phyloP scores from a whole-genome alignment of 2,888 invertebrate species.

The Cynaeus angustus region DNA sequence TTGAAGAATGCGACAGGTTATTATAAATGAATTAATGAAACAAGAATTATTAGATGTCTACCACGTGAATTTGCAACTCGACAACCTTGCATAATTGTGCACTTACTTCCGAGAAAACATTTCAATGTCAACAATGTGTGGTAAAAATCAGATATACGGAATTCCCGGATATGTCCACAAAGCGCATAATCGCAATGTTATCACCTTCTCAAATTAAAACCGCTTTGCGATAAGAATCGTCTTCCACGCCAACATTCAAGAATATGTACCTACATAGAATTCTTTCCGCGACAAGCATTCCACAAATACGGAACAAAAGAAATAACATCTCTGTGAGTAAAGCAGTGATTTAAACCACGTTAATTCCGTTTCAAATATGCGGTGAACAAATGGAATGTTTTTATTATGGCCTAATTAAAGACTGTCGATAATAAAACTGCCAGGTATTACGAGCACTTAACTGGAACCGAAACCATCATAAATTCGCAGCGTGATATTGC shows the following conservation, averaged over 20 bases:
- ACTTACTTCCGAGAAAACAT: background rate
- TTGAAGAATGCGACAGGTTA: no score
- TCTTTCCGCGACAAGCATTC: conserved; percentile 11
- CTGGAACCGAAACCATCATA: conserved; percentile 29
- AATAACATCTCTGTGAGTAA: conserved; percentile 22
- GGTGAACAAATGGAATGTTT: conserved; percentile 19
- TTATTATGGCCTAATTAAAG: conserved; percentile 34
- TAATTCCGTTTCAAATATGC: conserved; percentile 24
- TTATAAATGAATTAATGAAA: no score
- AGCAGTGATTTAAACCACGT: conserved; percentile 11
- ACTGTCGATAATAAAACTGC: conserved; percentile 38
- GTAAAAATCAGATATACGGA: background rate
- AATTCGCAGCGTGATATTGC: conserved; percentile 37
- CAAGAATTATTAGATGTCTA: no score
- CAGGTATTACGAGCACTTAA: conserved; percentile 33
- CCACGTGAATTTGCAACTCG: background rate
- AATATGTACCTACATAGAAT: conserved; percentile 25
- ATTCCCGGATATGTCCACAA: conserved; percentile 6
- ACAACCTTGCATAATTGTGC: background rate
- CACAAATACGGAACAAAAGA: conserved; percentile 28
- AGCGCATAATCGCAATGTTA: conserved; percentile 9
- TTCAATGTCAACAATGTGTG: background rate
- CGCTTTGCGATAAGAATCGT: conserved; percentile 15
- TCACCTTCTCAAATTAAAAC: conserved; percentile 22
- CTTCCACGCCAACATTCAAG: conserved; percentile 29